phyloP scores from a whole-genome alignment of 2,888 invertebrate genomes.

The Drosophila testacea region DNA sequence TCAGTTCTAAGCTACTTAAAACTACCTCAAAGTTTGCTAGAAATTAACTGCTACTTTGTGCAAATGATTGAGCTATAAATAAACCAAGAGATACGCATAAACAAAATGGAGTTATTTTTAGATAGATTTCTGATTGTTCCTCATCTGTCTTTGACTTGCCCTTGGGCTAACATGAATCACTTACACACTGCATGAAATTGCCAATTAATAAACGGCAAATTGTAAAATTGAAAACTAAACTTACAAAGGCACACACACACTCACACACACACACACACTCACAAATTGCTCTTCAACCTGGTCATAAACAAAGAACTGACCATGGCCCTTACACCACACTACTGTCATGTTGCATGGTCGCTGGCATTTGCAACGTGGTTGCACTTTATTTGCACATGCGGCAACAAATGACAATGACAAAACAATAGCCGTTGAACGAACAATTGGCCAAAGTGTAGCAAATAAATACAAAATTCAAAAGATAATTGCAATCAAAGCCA shows the following conservation, averaged over 20 bases:
- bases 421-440: constrained; percentile 60
- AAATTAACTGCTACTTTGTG: constrained; percentile 2
- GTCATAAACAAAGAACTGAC: constrained; percentile 12
- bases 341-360: constrained; percentile 6
- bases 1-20: constrained; percentile 50
- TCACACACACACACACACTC: neutral
- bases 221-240: constrained; percentile 62
- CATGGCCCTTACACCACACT: constrained; percentile 4
- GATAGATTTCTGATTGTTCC: neutral
- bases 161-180: constrained; percentile 30
- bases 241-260: constrained; percentile 14
- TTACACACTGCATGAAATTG: constrained; percentile 60
- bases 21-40: neutral
- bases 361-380: constrained; percentile 31
- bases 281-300: neutral
- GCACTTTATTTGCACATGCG: constrained; percentile 56
- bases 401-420: constrained; percentile 59
- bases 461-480: constrained; percentile 80
- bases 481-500: constrained; percentile 83
- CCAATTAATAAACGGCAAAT: constrained; percentile 76
- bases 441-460: constrained; percentile 80
- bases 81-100: constrained; percentile 6
- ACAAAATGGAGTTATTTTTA: neutral
- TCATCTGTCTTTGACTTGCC: constrained; percentile 7
- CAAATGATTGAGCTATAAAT: constrained; percentile 13